Percentiles rank a stretch among this genome's conserved stretches.
Conservation (phyloP, 1,140 invertebrate genomes). For the Pararge aegeria region DNA sequence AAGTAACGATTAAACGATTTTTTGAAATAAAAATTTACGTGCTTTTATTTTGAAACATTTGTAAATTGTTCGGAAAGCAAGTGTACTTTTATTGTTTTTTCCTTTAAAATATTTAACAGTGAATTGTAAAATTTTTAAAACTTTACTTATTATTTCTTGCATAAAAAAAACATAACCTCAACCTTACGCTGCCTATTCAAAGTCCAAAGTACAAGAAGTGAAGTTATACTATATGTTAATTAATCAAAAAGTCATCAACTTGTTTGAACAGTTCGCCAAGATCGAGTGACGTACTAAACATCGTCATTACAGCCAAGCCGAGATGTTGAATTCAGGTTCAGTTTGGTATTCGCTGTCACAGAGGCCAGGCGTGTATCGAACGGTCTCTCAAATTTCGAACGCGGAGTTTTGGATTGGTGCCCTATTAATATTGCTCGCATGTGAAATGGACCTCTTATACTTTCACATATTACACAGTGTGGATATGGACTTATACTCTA, state of each 20-base stretch:
- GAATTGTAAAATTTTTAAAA: too few species aligned
- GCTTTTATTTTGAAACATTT: too few species aligned
- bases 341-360: constrained; percentile 53
- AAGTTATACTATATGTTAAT: constrained; percentile 16
- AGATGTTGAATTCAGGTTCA: constrained; percentile 61
- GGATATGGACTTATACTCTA: constrained; percentile 34
- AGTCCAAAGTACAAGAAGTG: neutral
- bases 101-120: too few species aligned
- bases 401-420: constrained; percentile 73
- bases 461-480: constrained; percentile 60
- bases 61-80: too few species aligned
- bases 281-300: constrained; percentile 28
- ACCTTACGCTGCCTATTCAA: neutral
- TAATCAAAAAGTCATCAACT: constrained; percentile 25
- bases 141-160: too few species aligned
- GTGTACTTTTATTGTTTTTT: too few species aligned
- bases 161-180: neutral
- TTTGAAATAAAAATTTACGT: too few species aligned
- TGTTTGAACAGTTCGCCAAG: constrained; percentile 23
- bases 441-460: constrained; percentile 75
- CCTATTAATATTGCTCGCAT: constrained; percentile 68
- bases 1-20: too few species aligned
- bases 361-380: constrained; percentile 40
- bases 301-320: constrained; percentile 9
- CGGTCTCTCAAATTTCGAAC: constrained; percentile 56